A percentile compares a stretch with the other conserved stretches of the same genome.
phyloP scores from a whole-genome alignment of 2,888 invertebrate species.

The Penaeus monodon region DNA sequence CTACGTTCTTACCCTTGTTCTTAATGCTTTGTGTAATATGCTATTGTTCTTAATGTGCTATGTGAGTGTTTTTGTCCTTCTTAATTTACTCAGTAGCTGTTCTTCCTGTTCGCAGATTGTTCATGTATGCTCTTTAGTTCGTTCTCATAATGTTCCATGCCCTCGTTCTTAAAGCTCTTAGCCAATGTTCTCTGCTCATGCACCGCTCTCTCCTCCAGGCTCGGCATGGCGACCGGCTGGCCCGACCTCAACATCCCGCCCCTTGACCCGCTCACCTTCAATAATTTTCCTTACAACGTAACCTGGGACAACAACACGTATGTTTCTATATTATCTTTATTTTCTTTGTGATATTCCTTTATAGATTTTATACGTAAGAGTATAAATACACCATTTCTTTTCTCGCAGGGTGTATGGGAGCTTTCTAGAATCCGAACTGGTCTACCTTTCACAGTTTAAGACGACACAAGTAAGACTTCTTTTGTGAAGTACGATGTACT shows the following conservation, averaged over 20 bases:
- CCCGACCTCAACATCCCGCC: background rate
- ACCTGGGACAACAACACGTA: slow-evolving; percentile 8
- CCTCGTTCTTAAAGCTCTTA: too few species aligned
- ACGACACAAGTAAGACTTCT: background rate
- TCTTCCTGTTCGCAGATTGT: too few species aligned
- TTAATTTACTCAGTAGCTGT: too few species aligned
- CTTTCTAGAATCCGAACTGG: background rate
- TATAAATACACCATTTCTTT: background rate
- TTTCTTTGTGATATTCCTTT: too few species aligned
- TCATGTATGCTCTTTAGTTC: too few species aligned
- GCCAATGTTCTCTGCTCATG: too few species aligned
- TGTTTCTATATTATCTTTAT: background rate
- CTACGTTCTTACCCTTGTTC: too few species aligned
- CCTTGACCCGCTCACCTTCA: background rate
- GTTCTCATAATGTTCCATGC: too few species aligned
- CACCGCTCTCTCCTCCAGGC: background rate
- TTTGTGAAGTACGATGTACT: background rate
- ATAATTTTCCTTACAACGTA: background rate
- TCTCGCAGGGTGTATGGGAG: slow-evolving; percentile 2
- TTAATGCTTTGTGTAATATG: too few species aligned
- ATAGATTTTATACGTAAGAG: too few species aligned
- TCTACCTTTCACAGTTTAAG: background rate
- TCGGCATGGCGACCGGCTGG: slow-evolving; percentile 5
- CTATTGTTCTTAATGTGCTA: too few species aligned
- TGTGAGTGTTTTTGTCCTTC: too few species aligned